These are phyloP conservation scores for Euwallacea similis DNA, from an alignment of 1,140 invertebrate genomes.

Conservation along the genomic window DNA sequence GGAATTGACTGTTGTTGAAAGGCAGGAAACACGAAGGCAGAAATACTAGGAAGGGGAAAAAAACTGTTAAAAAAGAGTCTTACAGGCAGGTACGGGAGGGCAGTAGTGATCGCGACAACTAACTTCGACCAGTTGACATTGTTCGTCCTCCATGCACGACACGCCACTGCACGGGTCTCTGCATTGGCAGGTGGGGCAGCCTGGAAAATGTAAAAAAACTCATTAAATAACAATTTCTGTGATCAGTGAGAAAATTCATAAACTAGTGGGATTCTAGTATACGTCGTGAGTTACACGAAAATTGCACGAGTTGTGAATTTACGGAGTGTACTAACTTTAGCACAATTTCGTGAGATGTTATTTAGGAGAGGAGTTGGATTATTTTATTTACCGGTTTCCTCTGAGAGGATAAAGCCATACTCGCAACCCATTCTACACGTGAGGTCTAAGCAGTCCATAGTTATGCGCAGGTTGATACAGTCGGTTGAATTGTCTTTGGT, in stretches of 20 bases:
- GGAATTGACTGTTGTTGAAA: background rate
- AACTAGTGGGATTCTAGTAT: background rate
- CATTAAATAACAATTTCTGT: background rate
- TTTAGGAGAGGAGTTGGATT: no score
- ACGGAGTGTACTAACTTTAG: no score
- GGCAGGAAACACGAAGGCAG: background rate
- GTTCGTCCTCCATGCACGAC: conserved; percentile 62
- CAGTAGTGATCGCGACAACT: conserved; percentile 79
- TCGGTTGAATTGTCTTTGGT: conserved; percentile 44
- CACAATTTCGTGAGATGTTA: no score
- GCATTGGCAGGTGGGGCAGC: conserved; percentile 76
- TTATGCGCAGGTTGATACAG: conserved; percentile 60
- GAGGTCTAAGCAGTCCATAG: conserved; percentile 67
- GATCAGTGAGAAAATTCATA: no score
- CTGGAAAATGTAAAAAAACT: conserved; percentile 37
- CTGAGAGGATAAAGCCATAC: conserved; percentile 75
- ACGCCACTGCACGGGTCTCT: conserved; percentile 75
- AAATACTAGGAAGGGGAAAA: no score
- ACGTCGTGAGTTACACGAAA: background rate
- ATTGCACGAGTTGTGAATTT: no score
- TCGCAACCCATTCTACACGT: conserved; percentile 79
- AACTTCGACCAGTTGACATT: conserved; percentile 78
- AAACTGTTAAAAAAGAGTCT: conserved; percentile 45
- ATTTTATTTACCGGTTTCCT: conserved; percentile 50
- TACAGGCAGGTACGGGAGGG: conserved; percentile 79